Conservation (phyloP, 2,113 vertebrate species). For the Todiramphus chloris region DNA sequence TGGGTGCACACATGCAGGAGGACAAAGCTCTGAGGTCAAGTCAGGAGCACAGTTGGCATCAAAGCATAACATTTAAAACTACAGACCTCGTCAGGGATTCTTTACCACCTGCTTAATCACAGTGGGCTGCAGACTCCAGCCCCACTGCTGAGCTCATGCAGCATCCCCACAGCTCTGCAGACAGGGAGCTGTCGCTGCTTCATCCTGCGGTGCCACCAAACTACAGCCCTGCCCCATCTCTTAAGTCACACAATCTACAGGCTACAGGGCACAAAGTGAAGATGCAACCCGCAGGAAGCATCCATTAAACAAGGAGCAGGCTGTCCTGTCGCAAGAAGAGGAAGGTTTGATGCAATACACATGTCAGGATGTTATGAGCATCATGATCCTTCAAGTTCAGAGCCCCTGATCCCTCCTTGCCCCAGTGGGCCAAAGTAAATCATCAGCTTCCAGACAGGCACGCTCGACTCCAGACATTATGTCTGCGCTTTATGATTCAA, state of each 20-base stretch:
- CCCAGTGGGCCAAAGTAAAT: neutral
- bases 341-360: neutral
- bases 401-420: neutral
- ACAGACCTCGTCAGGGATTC: no score
- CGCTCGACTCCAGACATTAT: neutral
- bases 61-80: neutral
- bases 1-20: neutral
- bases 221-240: neutral
- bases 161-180: neutral
- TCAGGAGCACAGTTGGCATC: neutral
- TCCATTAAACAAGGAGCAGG: neutral
- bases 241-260: neutral
- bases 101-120: no score
- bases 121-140: neutral
- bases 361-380: neutral
- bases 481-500: neutral
- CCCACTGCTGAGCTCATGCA: neutral
- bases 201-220: accelerated
- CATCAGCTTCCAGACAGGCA: neutral
- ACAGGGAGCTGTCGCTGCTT: neutral
- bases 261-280: neutral
- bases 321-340: neutral
- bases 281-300: neutral
- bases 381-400: neutral
- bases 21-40: neutral